Conservation (phyloP, 2,797 vertebrate species). For the Scyliorhinus canicula region DNA sequence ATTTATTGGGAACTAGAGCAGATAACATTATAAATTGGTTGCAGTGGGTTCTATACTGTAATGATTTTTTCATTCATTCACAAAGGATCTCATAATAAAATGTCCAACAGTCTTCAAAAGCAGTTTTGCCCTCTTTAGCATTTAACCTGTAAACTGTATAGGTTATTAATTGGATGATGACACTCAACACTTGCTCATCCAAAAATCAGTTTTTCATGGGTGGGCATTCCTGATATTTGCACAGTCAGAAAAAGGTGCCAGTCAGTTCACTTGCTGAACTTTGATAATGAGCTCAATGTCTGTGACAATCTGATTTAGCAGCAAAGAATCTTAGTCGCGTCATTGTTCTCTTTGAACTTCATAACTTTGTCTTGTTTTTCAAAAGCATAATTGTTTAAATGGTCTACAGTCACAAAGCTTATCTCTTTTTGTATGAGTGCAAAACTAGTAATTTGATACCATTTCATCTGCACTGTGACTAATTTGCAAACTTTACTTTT, state of each 20-base stretch:
- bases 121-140: constrained; percentile 20
- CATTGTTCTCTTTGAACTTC: neutral
- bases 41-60: neutral
- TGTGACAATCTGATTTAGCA: neutral
- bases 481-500: constrained; percentile 4
- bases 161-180: constrained; percentile 16
- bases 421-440: neutral
- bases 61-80: constrained; percentile 6
- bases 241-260: neutral
- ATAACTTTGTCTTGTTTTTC: neutral
- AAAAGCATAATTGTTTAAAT: constrained; percentile 1
- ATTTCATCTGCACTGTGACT: neutral
- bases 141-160: neutral
- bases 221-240: neutral
- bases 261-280: neutral
- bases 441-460: neutral
- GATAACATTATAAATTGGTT: neutral
- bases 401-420: neutral
- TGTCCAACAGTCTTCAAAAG: constrained; percentile 7
- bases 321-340: neutral
- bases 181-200: neutral
- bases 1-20: constrained; percentile 3
- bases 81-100: constrained; percentile 17
- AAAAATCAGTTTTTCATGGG: neutral
- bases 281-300: constrained; percentile 7